A percentile compares a stretch with the other conserved stretches of the same genome.
Conservation (phyloP, 2,888 invertebrate genomes). For the Aspidiotus destructor region DNA sequence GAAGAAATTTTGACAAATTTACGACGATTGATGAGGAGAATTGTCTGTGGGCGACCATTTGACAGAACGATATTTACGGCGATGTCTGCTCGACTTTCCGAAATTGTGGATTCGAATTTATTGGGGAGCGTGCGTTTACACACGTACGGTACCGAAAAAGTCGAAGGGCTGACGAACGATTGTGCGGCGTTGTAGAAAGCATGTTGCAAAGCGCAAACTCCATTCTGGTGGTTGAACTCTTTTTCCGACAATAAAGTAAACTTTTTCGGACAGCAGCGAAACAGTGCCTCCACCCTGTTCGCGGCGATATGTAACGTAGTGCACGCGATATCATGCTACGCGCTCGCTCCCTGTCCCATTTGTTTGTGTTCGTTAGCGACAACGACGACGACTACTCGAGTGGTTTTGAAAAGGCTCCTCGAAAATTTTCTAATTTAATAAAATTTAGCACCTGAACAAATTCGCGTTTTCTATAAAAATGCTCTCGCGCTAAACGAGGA, state of each 20-base stretch:
- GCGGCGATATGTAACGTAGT: slow-evolving; percentile 3
- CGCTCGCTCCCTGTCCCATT: neutral
- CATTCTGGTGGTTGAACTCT: slow-evolving; percentile 29
- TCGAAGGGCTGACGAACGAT: too few species aligned
- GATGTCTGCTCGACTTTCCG: neutral
- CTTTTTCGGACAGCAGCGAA: slow-evolving; percentile 21
- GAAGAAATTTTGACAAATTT: too few species aligned
- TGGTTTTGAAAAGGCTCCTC: neutral
- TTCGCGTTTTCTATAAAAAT: too few species aligned
- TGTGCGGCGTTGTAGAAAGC: too few species aligned
- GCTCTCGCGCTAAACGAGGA: neutral
- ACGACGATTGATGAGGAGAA: too few species aligned
- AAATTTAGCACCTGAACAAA: too few species aligned
- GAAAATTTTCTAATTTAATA: too few species aligned
- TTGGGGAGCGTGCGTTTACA: too few species aligned
- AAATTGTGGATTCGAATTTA: neutral
- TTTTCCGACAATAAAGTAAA: slow-evolving; percentile 21
- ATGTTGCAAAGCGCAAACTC: slow-evolving; percentile 8
- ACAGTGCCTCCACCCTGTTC: slow-evolving; percentile 28
- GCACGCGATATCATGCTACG: neutral
- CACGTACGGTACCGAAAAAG: too few species aligned
- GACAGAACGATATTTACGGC: too few species aligned
- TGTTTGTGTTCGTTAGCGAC: slow-evolving; percentile 1
- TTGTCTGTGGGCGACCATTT: too few species aligned
- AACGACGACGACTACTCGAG: neutral